phyloP scores from a whole-genome alignment of 1,140 invertebrate species.

The Chymomyza costata region DNA sequence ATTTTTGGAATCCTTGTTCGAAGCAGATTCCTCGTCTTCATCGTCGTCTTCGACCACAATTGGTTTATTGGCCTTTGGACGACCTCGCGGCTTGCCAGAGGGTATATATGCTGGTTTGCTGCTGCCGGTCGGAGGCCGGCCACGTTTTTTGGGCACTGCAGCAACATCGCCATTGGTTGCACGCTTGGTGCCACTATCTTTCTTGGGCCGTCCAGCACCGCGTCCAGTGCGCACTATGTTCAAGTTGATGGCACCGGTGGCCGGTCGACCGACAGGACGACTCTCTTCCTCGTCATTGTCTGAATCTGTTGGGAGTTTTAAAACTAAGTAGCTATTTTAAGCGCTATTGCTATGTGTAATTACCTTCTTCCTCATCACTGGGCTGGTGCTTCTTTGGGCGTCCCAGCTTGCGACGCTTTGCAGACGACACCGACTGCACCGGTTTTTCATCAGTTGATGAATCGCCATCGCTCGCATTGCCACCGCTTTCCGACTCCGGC shows the following conservation, averaged over 20 bases:
- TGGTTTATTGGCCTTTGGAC: constrained; percentile 30
- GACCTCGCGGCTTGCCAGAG: constrained; percentile 47
- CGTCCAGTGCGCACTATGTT: constrained; percentile 57
- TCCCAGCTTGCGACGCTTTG: constrained; percentile 48
- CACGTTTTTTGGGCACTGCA: constrained; percentile 43
- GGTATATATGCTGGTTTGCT: constrained; percentile 24
- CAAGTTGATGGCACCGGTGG: constrained; percentile 53
- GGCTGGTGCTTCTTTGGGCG: constrained; percentile 45
- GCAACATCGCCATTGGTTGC: constrained; percentile 32
- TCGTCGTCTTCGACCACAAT: constrained; percentile 24
- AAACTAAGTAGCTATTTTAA: too few relatives aligned
- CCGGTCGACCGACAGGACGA: constrained; percentile 47
- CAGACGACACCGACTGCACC: constrained; percentile 9
- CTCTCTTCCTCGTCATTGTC: constrained; percentile 36
- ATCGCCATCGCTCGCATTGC: constrained; percentile 19
- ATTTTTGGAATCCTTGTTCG: constrained; percentile 3
- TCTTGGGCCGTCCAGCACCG: constrained; percentile 57
- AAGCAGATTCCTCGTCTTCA: constrained; percentile 3
- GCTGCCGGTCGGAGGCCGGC: constrained; percentile 28
- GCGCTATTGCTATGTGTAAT: too few relatives aligned
- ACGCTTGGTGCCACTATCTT: constrained; percentile 13
- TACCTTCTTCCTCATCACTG: constrained; percentile 46
- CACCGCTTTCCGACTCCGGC: background rate
- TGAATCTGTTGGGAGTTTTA: constrained; percentile 14
- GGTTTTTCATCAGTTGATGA: constrained; percentile 3